Evolutionary conservation across 2,888 invertebrate species (phyloP).

Genomic region (Acleris emargana): DNA sequence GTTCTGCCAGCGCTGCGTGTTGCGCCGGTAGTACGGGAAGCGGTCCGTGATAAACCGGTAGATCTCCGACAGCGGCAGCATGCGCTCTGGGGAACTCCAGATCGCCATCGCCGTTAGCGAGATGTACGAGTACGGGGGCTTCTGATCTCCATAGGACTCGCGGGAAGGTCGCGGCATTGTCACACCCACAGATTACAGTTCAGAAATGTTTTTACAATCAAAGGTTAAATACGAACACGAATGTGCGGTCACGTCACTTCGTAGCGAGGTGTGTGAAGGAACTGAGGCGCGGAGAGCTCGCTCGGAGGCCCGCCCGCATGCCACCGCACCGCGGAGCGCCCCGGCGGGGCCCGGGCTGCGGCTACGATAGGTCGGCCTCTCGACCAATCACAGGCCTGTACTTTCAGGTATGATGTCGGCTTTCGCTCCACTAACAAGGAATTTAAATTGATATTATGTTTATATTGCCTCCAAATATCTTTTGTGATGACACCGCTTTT

Average conservation of each 20-base stretch:
- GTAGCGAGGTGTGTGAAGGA: conserved; percentile 70
- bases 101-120: conserved; percentile 98
- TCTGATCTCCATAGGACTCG: conserved; percentile 97
- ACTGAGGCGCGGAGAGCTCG: conserved; percentile 74
- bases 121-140: conserved; percentile 98
- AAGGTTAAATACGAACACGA: conserved; percentile 54
- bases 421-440: conserved; percentile 84
- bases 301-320: conserved; percentile 54
- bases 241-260: conserved; percentile 70
- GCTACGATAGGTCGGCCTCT: conserved; percentile 56
- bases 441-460: conserved; percentile 84
- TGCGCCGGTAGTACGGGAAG: conserved; percentile 35
- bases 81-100: conserved; percentile 97
- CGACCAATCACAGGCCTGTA: conserved; percentile 60
- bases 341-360: conserved; percentile 39
- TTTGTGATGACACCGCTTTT: conserved; percentile 84
- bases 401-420: conserved; percentile 82
- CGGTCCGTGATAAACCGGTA: conserved; percentile 95
- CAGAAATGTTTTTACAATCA: conserved; percentile 45
- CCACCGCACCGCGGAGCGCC: conserved; percentile 44
- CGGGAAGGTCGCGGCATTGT: conserved; percentile 97
- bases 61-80: conserved; percentile 89
- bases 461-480: conserved; percentile 84
- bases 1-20: conserved; percentile 37
- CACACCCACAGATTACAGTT: conserved; percentile 54